Percentiles rank a stretch among this genome's conserved stretches.
Conservation (phyloP, 2,797 vertebrate species). For the Ceryle rudis region DNA sequence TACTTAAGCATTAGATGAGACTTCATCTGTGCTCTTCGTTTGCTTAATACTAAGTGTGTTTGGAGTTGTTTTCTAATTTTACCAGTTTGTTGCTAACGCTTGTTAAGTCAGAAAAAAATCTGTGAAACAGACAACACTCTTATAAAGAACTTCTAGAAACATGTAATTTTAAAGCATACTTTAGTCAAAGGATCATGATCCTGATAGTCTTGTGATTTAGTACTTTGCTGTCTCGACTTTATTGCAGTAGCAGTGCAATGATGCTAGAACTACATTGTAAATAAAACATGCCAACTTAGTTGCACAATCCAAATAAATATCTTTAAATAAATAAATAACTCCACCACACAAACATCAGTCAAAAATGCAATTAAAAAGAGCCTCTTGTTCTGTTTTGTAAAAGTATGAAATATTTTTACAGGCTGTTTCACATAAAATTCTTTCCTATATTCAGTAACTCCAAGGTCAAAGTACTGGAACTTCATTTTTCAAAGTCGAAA, state of each 20-base stretch:
- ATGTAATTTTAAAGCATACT: background rate
- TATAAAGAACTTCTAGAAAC: background rate
- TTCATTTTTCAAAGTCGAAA: constrained; percentile 45
- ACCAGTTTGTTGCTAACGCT: background rate
- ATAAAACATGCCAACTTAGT: constrained; percentile 1
- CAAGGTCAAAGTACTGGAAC: constrained; percentile 26
- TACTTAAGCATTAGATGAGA: background rate
- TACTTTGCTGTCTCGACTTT: background rate
- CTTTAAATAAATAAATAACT: constrained; percentile 27
- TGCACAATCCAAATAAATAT: constrained; percentile 22
- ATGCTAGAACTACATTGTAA: background rate
- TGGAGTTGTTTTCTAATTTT: background rate
- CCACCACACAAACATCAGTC: background rate
- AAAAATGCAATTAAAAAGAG: constrained; percentile 40
- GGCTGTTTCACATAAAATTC: constrained; percentile 14
- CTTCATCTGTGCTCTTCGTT: background rate
- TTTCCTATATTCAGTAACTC: background rate
- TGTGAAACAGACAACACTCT: background rate
- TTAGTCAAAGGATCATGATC: background rate
- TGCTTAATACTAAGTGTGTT: background rate
- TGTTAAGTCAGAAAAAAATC: background rate
- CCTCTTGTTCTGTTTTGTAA: background rate
- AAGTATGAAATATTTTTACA: background rate
- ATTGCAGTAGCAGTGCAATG: background rate
- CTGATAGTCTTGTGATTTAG: constrained; percentile 13